Percentiles rank a stretch among this genome's conserved stretches.
Evolutionary conservation across 2,888 invertebrate species (phyloP).

Genomic region (Anaspis maculata): DNA sequence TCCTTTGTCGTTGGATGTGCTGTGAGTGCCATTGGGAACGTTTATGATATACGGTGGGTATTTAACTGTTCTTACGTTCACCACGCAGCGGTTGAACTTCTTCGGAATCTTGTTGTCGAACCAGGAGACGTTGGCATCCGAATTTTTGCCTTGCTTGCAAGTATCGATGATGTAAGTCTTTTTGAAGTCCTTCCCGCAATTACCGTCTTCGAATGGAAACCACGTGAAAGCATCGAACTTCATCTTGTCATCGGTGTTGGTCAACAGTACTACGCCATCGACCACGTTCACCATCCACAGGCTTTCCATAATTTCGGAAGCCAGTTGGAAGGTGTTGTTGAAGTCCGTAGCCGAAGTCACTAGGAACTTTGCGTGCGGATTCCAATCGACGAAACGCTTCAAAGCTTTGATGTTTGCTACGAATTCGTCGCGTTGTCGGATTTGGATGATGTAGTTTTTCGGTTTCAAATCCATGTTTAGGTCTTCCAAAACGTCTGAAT

Average conservation of each 20-base stretch:
- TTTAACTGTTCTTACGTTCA: background rate
- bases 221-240: constrained; percentile 20
- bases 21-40: background rate
- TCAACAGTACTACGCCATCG: constrained; percentile 19
- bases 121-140: background rate
- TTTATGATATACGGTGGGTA: background rate
- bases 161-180: constrained; percentile 12
- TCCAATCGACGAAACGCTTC: constrained; percentile 1
- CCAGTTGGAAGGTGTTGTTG: constrained; percentile 6
- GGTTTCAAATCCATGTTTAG: too few relatives aligned
- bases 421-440: background rate
- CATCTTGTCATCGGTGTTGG: constrained; percentile 6
- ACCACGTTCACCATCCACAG: constrained; percentile 8
- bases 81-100: background rate
- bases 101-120: background rate
- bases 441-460: constrained; percentile 2
- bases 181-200: constrained; percentile 16
- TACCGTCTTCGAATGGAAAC: constrained; percentile 19
- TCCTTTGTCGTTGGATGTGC: background rate
- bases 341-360: constrained; percentile 2
- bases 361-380: constrained; percentile 11
- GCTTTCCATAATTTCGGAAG: constrained; percentile 12
- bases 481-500: too few relatives aligned
- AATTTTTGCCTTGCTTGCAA: constrained; percentile 5
- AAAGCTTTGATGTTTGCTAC: background rate